These are phyloP conservation scores for Arctia plantaginis DNA, from an alignment of 2,888 invertebrate genomes.

Conservation along the genomic window DNA sequence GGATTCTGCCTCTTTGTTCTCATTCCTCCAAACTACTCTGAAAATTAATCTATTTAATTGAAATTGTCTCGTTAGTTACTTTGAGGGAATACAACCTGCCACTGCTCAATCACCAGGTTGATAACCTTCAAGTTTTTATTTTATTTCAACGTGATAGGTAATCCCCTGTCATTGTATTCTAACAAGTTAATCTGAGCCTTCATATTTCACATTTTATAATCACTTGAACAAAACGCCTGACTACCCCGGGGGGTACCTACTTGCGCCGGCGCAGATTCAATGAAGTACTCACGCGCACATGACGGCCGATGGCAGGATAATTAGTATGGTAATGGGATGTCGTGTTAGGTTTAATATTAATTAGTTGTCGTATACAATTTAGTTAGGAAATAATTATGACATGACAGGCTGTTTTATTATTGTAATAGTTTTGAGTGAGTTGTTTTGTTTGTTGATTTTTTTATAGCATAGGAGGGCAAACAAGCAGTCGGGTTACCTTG, in stretches of 20 bases:
- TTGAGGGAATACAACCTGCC: background rate
- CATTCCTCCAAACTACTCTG: too few species aligned
- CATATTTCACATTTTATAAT: conserved; percentile 15
- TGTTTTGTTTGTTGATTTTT: background rate
- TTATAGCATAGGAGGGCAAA: background rate
- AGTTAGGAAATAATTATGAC: conserved; percentile 1
- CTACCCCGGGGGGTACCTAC: conserved; percentile 16
- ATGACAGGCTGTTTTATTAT: background rate
- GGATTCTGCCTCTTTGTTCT: too few species aligned
- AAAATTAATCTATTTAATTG: too few species aligned
- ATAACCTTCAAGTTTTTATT: conserved; percentile 1
- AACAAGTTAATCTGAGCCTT: conserved; percentile 8
- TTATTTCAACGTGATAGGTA: conserved; percentile 1
- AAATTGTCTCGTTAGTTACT: background rate
- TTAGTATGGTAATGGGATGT: conserved; percentile 42
- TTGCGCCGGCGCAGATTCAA: conserved; percentile 32
- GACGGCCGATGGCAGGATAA: conserved; percentile 37
- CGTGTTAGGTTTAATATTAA: conserved; percentile 23
- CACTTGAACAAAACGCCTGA: conserved; percentile 14
- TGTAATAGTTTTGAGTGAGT: conserved; percentile 1
- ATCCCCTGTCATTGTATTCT: conserved; percentile 6
- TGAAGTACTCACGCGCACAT: conserved; percentile 41
- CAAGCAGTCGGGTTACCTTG: too few species aligned
- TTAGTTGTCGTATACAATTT: conserved; percentile 22
- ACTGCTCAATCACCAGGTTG: background rate